These are phyloP conservation scores for Leiothrix lutea DNA, from an alignment of 2,113 vertebrate genomes.

Conservation along the genomic window DNA sequence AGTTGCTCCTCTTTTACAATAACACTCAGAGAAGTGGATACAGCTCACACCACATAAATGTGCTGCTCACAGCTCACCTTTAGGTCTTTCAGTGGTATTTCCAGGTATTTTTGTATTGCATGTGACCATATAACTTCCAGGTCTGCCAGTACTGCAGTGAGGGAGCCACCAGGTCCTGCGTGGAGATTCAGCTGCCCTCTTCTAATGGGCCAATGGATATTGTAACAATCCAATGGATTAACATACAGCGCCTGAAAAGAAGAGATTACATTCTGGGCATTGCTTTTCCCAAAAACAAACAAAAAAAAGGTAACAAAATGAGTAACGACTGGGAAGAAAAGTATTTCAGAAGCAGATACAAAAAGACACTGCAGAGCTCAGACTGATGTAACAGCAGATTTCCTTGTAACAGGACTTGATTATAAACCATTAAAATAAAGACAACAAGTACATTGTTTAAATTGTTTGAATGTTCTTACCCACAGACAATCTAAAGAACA, in stretches of 20 bases:
- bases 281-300: background rate
- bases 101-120: constrained; percentile 91
- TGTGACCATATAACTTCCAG: constrained; percentile 94
- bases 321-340: background rate
- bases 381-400: background rate
- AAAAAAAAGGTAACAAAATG: background rate
- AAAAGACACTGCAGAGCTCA: background rate
- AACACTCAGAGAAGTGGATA: background rate
- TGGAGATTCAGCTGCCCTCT: constrained; percentile 92
- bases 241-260: constrained; percentile 85
- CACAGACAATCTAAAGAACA: background rate
- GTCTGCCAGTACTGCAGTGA: constrained; percentile 88
- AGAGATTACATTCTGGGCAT: background rate
- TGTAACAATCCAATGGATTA: constrained; percentile 90
- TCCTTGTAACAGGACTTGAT: background rate
- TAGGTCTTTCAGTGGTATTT: constrained; percentile 94
- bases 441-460: background rate
- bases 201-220: constrained; percentile 91
- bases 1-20: background rate
- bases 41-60: background rate
- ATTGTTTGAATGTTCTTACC: background rate
- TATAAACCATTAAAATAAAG: background rate
- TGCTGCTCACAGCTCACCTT: constrained; percentile 80
- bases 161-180: constrained; percentile 86
- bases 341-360: background rate